Evolutionary conservation across 2,888 invertebrate genomes (phyloP).

Genomic region (Galeopsomyia nigrocyanea): DNA sequence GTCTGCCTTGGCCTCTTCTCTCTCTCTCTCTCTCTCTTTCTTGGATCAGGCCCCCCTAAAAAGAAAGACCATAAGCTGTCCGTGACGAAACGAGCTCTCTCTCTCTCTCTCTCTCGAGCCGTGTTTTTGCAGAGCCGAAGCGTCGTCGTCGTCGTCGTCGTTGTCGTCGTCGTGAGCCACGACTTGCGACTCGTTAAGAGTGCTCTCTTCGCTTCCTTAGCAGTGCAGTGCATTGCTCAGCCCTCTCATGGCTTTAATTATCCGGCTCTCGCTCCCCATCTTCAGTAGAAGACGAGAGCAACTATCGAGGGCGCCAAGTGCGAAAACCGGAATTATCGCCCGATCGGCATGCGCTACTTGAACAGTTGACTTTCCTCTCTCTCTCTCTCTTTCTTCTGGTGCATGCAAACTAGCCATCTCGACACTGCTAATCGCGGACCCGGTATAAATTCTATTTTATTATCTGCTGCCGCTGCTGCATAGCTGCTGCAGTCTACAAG

Average conservation of each 20-base stretch:
- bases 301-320: conserved; percentile 51
- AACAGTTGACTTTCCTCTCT: conserved; percentile 14
- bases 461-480: conserved; percentile 30
- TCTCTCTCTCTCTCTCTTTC: conserved; percentile 10
- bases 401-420: conserved; percentile 37
- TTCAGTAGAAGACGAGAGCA: conserved; percentile 49
- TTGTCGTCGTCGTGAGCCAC: conserved; percentile 50
- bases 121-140: conserved; percentile 48
- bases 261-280: conserved; percentile 21
- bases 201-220: conserved; percentile 32
- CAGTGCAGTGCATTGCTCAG: no score
- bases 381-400: neutral
- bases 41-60: conserved; percentile 11
- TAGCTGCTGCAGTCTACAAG: neutral
- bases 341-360: conserved; percentile 34
- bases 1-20: conserved; percentile 37
- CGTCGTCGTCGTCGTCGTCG: conserved; percentile 37
- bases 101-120: no score
- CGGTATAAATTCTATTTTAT: conserved; percentile 48
- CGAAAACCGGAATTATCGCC: conserved; percentile 46
- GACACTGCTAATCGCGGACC: conserved; percentile 37
- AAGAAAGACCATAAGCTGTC: conserved; percentile 46
- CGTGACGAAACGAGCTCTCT: conserved; percentile 52
- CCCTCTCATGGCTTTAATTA: conserved; percentile 40
- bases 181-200: conserved; percentile 57